Conservation (phyloP, 1,140 invertebrate genomes). For the Aphis gossypii region DNA sequence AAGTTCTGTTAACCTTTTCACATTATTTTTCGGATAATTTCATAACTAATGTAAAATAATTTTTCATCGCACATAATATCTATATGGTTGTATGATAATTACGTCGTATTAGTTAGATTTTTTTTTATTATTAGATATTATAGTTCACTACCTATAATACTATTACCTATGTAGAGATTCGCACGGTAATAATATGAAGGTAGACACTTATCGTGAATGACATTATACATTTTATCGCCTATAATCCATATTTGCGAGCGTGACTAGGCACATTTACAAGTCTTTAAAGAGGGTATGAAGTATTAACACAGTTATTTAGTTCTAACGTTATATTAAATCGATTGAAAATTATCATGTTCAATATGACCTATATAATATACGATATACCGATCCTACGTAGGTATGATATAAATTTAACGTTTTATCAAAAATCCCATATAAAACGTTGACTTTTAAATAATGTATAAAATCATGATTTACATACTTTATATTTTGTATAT, state of each 20-base stretch:
- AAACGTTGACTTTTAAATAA: background rate
- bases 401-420: background rate
- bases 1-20: background rate
- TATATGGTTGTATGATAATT: background rate
- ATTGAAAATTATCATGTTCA: background rate
- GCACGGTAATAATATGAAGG: background rate
- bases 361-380: background rate
- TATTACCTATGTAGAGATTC: background rate
- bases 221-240: background rate
- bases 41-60: background rate
- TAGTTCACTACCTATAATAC: background rate
- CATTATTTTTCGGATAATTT: background rate
- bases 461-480: background rate
- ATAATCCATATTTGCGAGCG: conserved; percentile 14
- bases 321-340: background rate
- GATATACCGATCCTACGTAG: no score
- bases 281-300: background rate
- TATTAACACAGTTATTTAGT: background rate
- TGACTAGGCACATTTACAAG: background rate
- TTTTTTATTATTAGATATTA: background rate
- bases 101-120: no score
- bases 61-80: background rate
- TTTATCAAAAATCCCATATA: background rate
- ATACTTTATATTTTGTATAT: background rate
- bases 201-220: background rate